phyloP scores from a whole-genome alignment of 2,888 invertebrate species.

The Melinaea menophilus region DNA sequence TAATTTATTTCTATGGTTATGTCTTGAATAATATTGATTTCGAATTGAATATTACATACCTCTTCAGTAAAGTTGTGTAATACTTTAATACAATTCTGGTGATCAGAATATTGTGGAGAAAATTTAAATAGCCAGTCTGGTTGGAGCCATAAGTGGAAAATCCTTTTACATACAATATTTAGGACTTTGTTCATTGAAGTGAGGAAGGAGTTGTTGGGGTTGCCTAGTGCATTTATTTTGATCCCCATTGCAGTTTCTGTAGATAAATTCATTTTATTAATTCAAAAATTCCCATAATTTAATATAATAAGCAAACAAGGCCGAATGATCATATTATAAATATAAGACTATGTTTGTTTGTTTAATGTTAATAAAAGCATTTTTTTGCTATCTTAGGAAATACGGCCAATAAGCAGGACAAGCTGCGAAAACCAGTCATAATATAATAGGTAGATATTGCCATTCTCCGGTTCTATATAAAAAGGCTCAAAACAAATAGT shows the following conservation, averaged over 20 bases:
- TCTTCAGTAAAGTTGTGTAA: constrained; percentile 79
- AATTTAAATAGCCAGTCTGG: constrained; percentile 78
- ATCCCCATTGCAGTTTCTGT: constrained; percentile 67
- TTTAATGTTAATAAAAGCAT: no score
- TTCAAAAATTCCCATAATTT: neutral
- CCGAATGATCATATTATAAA: no score
- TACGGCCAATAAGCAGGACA: no score
- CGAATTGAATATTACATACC: constrained; percentile 42
- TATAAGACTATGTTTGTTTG: no score
- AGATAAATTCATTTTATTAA: neutral
- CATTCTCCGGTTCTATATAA: no score
- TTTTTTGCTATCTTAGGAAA: no score
- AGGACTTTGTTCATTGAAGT: constrained; percentile 47
- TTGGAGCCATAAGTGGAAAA: constrained; percentile 69
- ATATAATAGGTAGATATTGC: no score
- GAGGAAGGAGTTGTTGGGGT: constrained; percentile 55
- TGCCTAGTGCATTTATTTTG: constrained; percentile 57
- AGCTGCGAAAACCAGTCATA: no score
- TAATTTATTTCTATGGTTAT: no score
- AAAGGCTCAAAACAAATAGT: no score
- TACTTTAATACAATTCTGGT: constrained; percentile 66
- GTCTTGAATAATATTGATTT: neutral
- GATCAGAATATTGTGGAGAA: constrained; percentile 68
- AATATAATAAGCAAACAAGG: no score
- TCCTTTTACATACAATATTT: constrained; percentile 55